phyloP scores from a whole-genome alignment of 2,888 invertebrate genomes.

The Noctua janthe region DNA sequence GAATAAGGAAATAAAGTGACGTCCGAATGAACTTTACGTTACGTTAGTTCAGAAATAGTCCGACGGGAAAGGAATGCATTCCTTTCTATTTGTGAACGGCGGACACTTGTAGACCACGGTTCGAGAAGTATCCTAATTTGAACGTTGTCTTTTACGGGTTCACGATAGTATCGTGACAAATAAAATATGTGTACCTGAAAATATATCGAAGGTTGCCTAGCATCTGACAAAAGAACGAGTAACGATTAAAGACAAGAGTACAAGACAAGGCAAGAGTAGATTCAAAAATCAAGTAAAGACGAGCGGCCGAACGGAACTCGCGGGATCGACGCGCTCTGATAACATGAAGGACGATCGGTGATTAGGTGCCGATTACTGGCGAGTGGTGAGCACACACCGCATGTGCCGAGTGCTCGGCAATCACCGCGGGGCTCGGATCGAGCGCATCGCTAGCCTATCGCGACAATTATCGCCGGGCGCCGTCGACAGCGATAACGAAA shows the following conservation, averaged over 20 bases:
- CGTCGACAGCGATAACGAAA: slow-evolving; percentile 17
- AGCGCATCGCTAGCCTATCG: neutral
- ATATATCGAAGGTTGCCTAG: neutral
- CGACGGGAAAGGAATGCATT: slow-evolving; percentile 18
- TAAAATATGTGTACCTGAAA: neutral
- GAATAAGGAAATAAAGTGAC: neutral
- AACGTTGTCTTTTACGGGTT: neutral
- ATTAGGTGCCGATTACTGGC: slow-evolving; percentile 21
- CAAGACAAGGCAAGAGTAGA: neutral
- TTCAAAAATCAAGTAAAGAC: neutral
- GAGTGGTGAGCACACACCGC: neutral
- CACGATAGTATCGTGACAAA: neutral
- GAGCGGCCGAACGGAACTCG: neutral
- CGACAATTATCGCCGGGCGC: slow-evolving; percentile 9
- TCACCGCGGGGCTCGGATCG: neutral
- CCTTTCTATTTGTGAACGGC: slow-evolving; percentile 15
- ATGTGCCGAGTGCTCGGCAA: neutral
- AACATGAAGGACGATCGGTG: slow-evolving; percentile 6
- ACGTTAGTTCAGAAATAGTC: neutral
- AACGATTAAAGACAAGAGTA: neutral
- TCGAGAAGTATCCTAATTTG: neutral
- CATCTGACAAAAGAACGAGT: neutral
- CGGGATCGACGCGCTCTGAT: slow-evolving; percentile 5
- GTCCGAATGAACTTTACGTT: neutral
- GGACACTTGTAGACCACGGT: neutral